Evolutionary conservation across 2,797 vertebrate genomes (phyloP), one percentile per base, ranked within the genome.

Genomic region (Anniella stebbinsi): DNA sequence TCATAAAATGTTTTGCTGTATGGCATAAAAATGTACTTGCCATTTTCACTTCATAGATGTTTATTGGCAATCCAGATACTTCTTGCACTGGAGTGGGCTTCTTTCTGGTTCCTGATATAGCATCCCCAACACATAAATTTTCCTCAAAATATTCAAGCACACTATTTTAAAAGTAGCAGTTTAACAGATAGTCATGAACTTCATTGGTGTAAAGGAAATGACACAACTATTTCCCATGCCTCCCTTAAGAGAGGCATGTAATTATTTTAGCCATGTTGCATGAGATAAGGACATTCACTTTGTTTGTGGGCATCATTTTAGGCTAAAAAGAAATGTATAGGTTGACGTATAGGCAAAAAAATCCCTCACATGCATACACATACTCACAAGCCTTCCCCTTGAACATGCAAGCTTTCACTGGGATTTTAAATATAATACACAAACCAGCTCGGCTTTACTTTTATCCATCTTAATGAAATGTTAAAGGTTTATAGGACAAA

Each of bases 81-180:
- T 82, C 81, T 92, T 91, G 93, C 33, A 91, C 41, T 51, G 18
- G 88, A 94, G 91, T 48, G 18, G 13, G 93, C 38, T 95, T 92
- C 89, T 90, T 13, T 91, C 70, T 91, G 75, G 69, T 93, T 78
- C 75, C 67, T 48, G 72, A 48, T 93, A 89, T 87, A 84, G 45
- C 75, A 88, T 91, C 8, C 94, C 86, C 78, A 89, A 73, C 63
- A 89, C 54, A 96, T 93, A 95, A 82, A 94, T 95, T 94, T 94
- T 94, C 6, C 69, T 88, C 48, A 69, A 95, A 94, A 82, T 94
- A 94, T 94, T 72, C 48, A 94, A 94, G 1, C 88, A 28, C 51
- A 17, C 10, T 93, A 93, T 95, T 95, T 95, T 94, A 95, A 95
- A 89, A 63, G 38, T 1, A 4, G 2, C 63, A 93, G 3, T 92